phyloP scores from a whole-genome alignment of 2,113 vertebrate genomes.

The Zosterops hypoxanthus region DNA sequence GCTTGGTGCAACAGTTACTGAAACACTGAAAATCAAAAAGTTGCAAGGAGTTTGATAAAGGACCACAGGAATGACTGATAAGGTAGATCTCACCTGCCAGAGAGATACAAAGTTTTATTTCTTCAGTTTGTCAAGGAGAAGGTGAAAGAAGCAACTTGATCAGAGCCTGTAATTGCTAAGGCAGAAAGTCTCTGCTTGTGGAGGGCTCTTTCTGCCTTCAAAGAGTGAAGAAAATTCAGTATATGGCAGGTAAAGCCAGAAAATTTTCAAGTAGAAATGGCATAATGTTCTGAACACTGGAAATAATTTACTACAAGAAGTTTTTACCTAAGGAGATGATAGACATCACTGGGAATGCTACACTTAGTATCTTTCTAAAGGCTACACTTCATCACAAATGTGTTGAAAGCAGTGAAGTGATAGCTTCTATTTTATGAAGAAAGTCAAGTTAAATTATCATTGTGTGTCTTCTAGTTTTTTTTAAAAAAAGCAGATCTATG shows the following conservation, averaged over 20 bases:
- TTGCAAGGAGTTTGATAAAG: not conserved
- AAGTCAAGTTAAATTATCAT: slow-evolving; percentile 30
- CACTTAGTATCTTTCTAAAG: not conserved
- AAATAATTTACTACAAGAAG: not conserved
- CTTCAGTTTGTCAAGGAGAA: not conserved
- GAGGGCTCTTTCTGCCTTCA: not conserved
- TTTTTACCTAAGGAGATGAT: not conserved
- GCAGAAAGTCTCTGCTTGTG: not conserved
- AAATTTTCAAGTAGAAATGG: not conserved
- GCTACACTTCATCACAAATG: not conserved
- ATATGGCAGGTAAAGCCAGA: not conserved
- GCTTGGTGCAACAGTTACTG: not conserved
- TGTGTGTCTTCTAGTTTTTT: not conserved
- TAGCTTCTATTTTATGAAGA: not conserved
- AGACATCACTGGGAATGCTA: not conserved
- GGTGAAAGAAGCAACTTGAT: not conserved
- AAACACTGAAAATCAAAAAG: not conserved
- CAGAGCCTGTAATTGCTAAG: not conserved
- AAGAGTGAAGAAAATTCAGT: not conserved
- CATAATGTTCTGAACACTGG: not conserved
- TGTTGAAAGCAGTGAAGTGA: not conserved
- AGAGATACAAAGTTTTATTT: not conserved
- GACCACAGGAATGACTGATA: not conserved
- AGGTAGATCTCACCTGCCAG: not conserved
- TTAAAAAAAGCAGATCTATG: not conserved